Evolutionary conservation across 92 coral and sea anemone species (phyloP), one percentile per base, ranked within the genome.

Genomic region (Actinernus sp.): DNA sequence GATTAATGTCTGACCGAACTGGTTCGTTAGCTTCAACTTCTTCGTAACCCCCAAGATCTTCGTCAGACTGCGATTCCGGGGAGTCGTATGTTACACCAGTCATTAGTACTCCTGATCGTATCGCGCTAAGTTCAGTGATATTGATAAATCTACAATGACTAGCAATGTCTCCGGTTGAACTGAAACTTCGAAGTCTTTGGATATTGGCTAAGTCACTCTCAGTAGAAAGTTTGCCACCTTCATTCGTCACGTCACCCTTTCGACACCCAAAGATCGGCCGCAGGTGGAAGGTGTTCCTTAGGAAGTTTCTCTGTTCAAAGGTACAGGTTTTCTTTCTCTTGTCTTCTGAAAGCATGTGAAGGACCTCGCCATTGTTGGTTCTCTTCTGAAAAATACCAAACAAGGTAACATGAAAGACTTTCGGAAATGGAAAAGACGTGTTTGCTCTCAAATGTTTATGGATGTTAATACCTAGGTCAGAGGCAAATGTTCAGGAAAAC

Each of bases 11-110:
- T 18, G 70, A 52, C 4, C 76, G 67, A 3, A 61, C 55, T 14
- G 75, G 90, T 8, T 84, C 85, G 9, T 73, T 74, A 19, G 71
- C 71, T 16, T 84, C 85, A 8, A 41, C 56, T 26, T 65, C 72
- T 1, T 43, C 73, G 1, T 33, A 34, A 8, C 20, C 18, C 0
- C 26, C 48, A 4, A 53, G 28, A 4, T 78, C 90, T 0, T 59
- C 59, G 31, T 55, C 75, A 2, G 65, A 37, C 0, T 55, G 47
- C 16, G 34, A 45, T 5, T 56, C 86, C 12, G 8, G 51, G 52
- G 62, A 71, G 22, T 38, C 64, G 28, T 11, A 19, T 41, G 30
- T 20, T 27, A 38, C 63, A 49, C 40, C 31, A 25, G 22, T 27
- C 28, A 31, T 44, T 52, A 38, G 12, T 3, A 39, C 16, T 8